Evolutionary conservation across 2,113 vertebrate genomes (phyloP).

Genomic region (Plecotus auritus): DNA sequence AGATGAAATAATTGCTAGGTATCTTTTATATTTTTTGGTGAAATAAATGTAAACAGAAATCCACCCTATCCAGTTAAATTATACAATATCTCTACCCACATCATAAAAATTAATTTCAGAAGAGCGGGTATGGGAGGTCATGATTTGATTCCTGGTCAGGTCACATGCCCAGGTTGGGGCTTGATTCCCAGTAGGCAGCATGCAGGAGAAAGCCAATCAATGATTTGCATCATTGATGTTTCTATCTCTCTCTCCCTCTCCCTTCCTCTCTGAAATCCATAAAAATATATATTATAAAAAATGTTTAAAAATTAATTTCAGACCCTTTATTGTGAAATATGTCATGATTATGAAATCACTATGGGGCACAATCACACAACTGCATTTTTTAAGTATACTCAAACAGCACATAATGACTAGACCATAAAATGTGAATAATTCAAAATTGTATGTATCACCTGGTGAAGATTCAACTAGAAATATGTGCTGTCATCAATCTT

Average conservation of each 20-base stretch:
- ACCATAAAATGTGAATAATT: background rate
- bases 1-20: background rate
- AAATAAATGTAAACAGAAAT: constrained; percentile 5
- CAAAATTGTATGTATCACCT: background rate
- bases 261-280: too few species aligned
- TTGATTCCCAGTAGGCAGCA: too few species aligned
- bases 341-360: background rate
- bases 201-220: too few species aligned
- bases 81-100: background rate
- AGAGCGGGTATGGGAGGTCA: too few species aligned
- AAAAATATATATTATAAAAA: too few species aligned
- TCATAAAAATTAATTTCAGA: constrained; percentile 2
- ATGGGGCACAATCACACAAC: background rate
- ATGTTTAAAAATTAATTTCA: background rate
- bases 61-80: background rate
- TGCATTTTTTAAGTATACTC: background rate
- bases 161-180: too few species aligned
- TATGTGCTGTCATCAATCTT: background rate
- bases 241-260: too few species aligned
- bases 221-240: too few species aligned
- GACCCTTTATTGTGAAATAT: background rate
- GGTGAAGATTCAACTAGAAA: constrained; percentile 11
- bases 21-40: background rate
- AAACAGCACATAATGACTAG: background rate
- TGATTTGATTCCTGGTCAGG: too few species aligned